Evolutionary conservation across 1,140 invertebrate species (phyloP).

Genomic region (Drosophila malerkotliana): DNA sequence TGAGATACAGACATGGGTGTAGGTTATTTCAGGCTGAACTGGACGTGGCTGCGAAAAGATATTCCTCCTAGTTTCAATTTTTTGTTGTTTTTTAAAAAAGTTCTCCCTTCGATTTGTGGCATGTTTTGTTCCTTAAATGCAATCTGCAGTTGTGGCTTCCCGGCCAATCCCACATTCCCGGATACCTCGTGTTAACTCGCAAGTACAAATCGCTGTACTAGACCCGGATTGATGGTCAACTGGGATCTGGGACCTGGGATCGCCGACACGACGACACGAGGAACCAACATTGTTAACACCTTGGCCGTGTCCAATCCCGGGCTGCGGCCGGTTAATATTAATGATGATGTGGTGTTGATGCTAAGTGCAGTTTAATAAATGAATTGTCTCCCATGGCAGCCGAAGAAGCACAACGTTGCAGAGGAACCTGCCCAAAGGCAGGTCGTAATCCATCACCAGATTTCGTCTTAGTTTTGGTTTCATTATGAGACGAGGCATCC

Average conservation of each 20-base stretch:
- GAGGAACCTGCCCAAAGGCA: constrained; percentile 9
- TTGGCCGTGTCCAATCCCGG: constrained; percentile 26
- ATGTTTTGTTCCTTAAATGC: too few relatives aligned
- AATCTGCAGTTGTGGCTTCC: neutral
- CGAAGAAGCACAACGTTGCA: constrained; percentile 13
- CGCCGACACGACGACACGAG: constrained; percentile 14
- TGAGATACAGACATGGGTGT: too few relatives aligned
- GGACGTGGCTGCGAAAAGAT: too few relatives aligned
- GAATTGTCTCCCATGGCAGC: constrained; percentile 67
- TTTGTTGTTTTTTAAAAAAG: too few relatives aligned
- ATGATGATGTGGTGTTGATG: constrained; percentile 83
- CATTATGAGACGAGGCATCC: neutral
- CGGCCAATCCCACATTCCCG: neutral
- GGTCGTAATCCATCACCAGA: constrained; percentile 60
- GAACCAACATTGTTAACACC: constrained; percentile 41
- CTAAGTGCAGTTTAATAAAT: constrained; percentile 83
- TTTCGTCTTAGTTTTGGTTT: constrained; percentile 36
- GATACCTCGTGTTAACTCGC: neutral
- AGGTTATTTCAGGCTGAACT: too few relatives aligned
- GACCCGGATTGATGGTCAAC: constrained; percentile 38
- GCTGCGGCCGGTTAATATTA: constrained; percentile 50
- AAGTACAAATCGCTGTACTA: constrained; percentile 27
- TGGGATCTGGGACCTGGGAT: constrained; percentile 1
- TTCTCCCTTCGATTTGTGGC: too few relatives aligned
- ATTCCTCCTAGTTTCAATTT: too few relatives aligned